Conservation (phyloP, 92 coral and sea anemone genomes). For the Plumapathes pennacea region DNA sequence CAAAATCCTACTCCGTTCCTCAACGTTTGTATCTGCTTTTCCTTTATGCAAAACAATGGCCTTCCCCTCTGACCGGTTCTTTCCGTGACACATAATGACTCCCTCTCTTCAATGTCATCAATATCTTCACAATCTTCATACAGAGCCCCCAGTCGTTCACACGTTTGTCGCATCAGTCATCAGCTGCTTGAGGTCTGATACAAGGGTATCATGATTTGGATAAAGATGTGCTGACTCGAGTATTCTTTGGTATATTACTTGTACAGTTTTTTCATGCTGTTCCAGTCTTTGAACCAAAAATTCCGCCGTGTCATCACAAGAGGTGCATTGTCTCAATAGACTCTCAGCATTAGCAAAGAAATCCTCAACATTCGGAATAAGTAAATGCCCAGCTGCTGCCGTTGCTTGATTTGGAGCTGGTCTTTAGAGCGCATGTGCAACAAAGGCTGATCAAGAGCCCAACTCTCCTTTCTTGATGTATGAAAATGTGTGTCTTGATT, state of each 20-base stretch:
- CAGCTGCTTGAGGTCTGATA: neutral
- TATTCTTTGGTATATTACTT: constrained; percentile 10
- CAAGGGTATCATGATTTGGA: neutral
- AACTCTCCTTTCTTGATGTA: too few species aligned
- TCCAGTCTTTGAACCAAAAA: constrained; percentile 2
- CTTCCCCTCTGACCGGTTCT: neutral
- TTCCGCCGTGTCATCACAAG: constrained; percentile 6
- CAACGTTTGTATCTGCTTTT: constrained; percentile 1
- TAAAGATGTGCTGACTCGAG: neutral
- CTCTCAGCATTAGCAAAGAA: neutral
- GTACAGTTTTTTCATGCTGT: constrained; percentile 6
- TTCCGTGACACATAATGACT: neutral
- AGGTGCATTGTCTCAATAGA: neutral
- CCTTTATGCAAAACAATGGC: constrained; percentile 2
- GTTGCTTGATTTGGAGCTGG: neutral
- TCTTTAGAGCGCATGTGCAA: too few species aligned
- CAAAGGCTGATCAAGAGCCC: too few species aligned
- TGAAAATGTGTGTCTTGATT: constrained; percentile 8
- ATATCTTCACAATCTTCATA: neutral
- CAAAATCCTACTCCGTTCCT: neutral
- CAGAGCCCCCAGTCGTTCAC: neutral
- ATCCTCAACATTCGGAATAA: constrained; percentile 6
- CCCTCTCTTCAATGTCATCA: neutral
- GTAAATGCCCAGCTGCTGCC: neutral
- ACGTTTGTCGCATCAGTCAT: neutral